Conservation (phyloP, 2,797 vertebrate species). For the Sternotherus odoratus region DNA sequence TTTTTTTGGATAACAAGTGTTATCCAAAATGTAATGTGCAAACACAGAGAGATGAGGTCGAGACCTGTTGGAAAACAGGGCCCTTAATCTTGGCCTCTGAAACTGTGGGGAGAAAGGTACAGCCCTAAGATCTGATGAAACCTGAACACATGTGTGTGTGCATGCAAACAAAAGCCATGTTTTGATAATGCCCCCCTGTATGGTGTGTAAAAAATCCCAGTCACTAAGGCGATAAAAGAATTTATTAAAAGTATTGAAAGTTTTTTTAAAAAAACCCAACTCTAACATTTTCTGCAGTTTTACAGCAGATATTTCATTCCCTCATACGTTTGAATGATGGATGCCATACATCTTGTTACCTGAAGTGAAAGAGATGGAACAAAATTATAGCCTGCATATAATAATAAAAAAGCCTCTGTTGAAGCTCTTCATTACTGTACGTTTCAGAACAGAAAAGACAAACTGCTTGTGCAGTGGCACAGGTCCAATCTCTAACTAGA, state of each 20-base stretch:
- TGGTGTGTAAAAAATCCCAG: neutral
- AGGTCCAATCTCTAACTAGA: slow-evolving; percentile 81
- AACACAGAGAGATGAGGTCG: neutral
- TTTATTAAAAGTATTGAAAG: neutral
- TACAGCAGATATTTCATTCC: slow-evolving; percentile 39
- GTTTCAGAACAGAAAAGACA: slow-evolving; percentile 75
- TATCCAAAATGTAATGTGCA: neutral
- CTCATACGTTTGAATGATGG: slow-evolving; percentile 37
- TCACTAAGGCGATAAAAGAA: neutral
- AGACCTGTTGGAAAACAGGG: neutral
- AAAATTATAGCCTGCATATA: slow-evolving; percentile 14
- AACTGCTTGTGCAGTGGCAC: slow-evolving; percentile 74
- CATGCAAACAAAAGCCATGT: neutral
- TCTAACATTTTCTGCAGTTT: slow-evolving; percentile 27
- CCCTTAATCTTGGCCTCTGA: neutral
- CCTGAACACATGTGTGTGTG: neutral
- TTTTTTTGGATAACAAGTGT: neutral
- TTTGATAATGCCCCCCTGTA: accelerated
- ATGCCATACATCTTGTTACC: slow-evolving; percentile 28
- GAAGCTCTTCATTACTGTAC: slow-evolving; percentile 67
- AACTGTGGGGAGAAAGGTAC: neutral
- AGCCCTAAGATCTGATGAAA: neutral
- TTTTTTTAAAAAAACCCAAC: neutral
- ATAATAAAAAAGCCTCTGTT: slow-evolving; percentile 60
- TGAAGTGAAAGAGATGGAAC: slow-evolving; percentile 50